phyloP scores from a whole-genome alignment of 2,113 vertebrate genomes.

The Oreochromis tanganicae region DNA sequence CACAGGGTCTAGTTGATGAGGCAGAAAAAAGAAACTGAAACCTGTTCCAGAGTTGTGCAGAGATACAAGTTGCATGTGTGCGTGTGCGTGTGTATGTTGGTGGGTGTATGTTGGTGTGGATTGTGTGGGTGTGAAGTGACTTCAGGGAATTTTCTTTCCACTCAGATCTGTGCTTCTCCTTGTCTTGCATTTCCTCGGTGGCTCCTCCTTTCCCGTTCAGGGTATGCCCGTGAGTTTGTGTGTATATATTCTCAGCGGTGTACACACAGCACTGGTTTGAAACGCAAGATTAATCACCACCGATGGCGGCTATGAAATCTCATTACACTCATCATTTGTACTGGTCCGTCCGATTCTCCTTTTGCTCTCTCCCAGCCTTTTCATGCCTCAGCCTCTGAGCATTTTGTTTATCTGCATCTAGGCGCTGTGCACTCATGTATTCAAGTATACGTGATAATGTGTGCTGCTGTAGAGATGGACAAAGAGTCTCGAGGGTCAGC shows the following conservation, averaged over 20 bases:
- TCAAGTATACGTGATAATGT: background rate
- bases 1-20: background rate
- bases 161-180: slow-evolving; percentile 35
- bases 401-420: slow-evolving; percentile 39
- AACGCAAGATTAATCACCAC: slow-evolving; percentile 70
- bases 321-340: slow-evolving; percentile 77
- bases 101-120: background rate
- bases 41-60: slow-evolving; percentile 2
- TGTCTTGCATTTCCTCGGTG: slow-evolving; percentile 65
- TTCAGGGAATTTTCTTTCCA: slow-evolving; percentile 51
- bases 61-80: background rate
- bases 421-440: background rate
- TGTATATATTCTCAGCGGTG: background rate
- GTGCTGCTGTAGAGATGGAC: background rate
- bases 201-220: background rate
- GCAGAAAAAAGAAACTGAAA: slow-evolving; percentile 8
- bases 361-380: slow-evolving; percentile 8
- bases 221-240: slow-evolving; percentile 22
- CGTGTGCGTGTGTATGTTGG: background rate
- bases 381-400: slow-evolving; percentile 8
- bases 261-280: slow-evolving; percentile 21
- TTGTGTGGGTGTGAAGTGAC: slow-evolving; percentile 26
- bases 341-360: slow-evolving; percentile 52
- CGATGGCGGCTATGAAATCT: slow-evolving; percentile 77
- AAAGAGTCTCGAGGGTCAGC: background rate